Base-by-base conservation (phyloP, 2,113 vertebrate genomes). In the Chelonoidis abingdonii region DNA sequence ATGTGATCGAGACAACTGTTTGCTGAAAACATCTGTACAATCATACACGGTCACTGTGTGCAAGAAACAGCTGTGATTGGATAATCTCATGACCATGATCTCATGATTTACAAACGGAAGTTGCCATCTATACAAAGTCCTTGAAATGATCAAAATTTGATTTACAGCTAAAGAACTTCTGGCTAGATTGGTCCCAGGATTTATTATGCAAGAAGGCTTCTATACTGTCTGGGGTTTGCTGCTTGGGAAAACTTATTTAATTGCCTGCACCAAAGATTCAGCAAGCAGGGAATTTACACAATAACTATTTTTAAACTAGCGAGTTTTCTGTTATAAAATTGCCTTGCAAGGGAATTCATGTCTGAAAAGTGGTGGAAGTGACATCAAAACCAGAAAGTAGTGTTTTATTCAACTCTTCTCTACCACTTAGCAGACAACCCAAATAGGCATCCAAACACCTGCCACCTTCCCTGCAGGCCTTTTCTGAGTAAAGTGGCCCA, bases 11-110 rank as follows among this genome's bases (percentile, higher is more conserved):
- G 80, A 75, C 8, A 75, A 84, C 78, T 95, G 95, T 97, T 96
- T 94, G 89, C 96, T 91, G 4, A 83, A 97, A 97, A 95, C 95
- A 97, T 94, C 97, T 97, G 94, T 84, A 44, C 9, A 87, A 88
- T 47, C 50, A 54, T 41, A 89, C 47, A 84, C 13, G 80, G 80
- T 10, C 82, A 87, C 29, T 83, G 81, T 87, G 94, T 65, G 89
- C 90, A 93, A 47, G 88, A 49, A 38, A 53, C 96, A 97, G 91
- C 88, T 93, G 96, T 80, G 90, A 96, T 1, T n/a, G 88, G 62
- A 87, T 1, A 29, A 65, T 65, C 86, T 88, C 25, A 83, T 81
- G 90, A 94, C 84, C 1, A 11, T 44, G 56, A 95, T 87, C 87
- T 94, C 93, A 93, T 0, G 35, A 65, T 5, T 54, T 59, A 62